Base-by-base conservation (phyloP, 2,113 vertebrate species). In the Ranitomeya imitator region DNA sequence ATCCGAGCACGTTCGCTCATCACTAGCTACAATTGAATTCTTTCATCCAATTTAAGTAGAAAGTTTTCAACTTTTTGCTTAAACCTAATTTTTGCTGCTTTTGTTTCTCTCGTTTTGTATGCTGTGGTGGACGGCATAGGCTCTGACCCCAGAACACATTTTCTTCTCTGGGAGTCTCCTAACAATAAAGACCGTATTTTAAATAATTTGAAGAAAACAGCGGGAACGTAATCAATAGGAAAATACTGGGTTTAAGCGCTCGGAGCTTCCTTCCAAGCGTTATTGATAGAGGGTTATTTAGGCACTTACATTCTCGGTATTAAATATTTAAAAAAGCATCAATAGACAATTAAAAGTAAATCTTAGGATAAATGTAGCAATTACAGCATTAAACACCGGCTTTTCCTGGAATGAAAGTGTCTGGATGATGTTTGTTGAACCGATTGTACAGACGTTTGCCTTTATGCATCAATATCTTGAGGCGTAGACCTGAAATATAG, bases 261-360 rank as follows among this genome's bases (percentile, higher is more conserved):
- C 90, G 89, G 71, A 52, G 90, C 90, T 92, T 93, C 79, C 90
- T 90, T 93, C 92, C 92, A 91, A 89, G 85, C 54, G 51, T 84
- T 93, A 92, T 93, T 90, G 92, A 90, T 88, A 91, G 60, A 31
- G 86, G 74, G 74, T 92, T 93, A 92, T 93, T 93, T 92, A 93
- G 90, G 87, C 92, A 76, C 90, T 92, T 92, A 92, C 89, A 92
- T 88, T 78, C 86, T 10, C 90, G 13, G n/a, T 63, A 93, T 92
- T 92, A 91, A 92, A 91, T 92, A 93, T 93, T 92, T 79, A 90
- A 93, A 90, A 90, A 90, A 78, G 86, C 89, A 86, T 90, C 89
- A 87, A 31, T 85, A 55, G 85, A 12, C 55, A 37, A 26, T 88
- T 37, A 82, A 88, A n/a, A 90, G 88, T 80, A 91, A 83, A 88